Percentiles rank a stretch among this genome's conserved stretches.
Conservation (phyloP, 2,113 vertebrate genomes). For the Pollachius pollachius region DNA sequence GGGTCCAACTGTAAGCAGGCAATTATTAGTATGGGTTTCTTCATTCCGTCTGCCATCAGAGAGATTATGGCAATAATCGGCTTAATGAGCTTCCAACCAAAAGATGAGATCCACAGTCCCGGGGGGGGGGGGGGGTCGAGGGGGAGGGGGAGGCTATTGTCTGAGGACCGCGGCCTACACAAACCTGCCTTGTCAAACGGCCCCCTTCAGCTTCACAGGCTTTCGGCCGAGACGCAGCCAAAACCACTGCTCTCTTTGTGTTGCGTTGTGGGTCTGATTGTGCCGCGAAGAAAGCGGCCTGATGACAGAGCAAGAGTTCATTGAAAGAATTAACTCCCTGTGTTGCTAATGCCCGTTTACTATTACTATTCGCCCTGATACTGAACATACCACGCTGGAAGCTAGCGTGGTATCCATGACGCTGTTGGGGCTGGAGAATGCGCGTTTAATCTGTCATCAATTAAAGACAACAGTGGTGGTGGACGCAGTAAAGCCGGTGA, state of each 20-base stretch:
- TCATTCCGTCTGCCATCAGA: slow-evolving; percentile 51
- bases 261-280: slow-evolving; percentile 7
- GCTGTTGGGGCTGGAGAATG: too few relatives aligned
- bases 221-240: slow-evolving; percentile 27
- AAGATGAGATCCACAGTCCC: slow-evolving; percentile 57
- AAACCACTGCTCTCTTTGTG: slow-evolving; percentile 18
- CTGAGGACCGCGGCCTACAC: slow-evolving; percentile 46
- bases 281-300: slow-evolving; percentile 4
- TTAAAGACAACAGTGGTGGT: too few relatives aligned
- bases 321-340: not conserved
- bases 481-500: too few relatives aligned
- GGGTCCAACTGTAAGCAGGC: slow-evolving; percentile 50
- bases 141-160: slow-evolving; percentile 29
- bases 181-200: slow-evolving; percentile 41
- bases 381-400: not conserved
- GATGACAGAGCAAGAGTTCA: not conserved
- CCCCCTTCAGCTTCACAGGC: slow-evolving; percentile 29
- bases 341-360: too few relatives aligned
- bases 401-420: too few relatives aligned
- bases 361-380: not conserved
- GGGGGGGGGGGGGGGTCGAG: not conserved
- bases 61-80: slow-evolving; percentile 62
- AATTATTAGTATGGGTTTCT: slow-evolving; percentile 49
- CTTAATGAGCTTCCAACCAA: slow-evolving; percentile 60
- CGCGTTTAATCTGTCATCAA: too few relatives aligned